Evolutionary conservation across 2,888 invertebrate species (phyloP), one percentile per base, ranked within the genome.

Genomic region (Troides aeacus): DNA sequence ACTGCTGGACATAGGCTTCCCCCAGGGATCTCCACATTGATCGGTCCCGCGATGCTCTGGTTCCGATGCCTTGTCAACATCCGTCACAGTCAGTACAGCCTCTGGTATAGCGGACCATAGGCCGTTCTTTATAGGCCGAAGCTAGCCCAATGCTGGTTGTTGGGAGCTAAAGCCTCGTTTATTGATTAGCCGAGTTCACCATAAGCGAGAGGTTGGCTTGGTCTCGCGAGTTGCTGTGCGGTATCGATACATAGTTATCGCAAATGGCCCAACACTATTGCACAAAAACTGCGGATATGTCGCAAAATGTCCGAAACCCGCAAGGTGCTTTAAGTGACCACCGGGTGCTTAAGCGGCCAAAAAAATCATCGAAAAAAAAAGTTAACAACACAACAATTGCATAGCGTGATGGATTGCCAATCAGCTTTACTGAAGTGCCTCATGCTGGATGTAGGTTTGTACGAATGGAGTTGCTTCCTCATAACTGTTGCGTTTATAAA

Each of bases 281-380:
- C 1, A 74, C 73, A 83, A 84, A 85, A 84, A 83, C 78, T 75
- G 72, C 84, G 87, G 84, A 86, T 81, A 78, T 84, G 81, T 82
- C 78, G 78, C 81, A 82, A 85, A 83, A 78, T 79, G 77, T 79
- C 75, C 72, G 73, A 74, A 76, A 77, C 70, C 74, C 79, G 79
- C 84, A 86, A 86, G 87, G 87, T 87, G 88, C 79, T 81, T 77
- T 67, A 71, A 83, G 76, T 90, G 91, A 90, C 91, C 90, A 90
- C 89, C 90, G 90, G 87, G 89, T 84, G 79, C 75, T 77, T 77
- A 72, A 72, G 62, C 63, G 72, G 74, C 77, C 81, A 83, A 84
- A 82, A 80, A 80, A 70, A 61, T 61, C 15, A 50, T 50, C 3
- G 76, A 76, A 77, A 74, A 69, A 72, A 75, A 79, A 81, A 75